These are phyloP conservation scores for Rhinichthys osculus DNA, from an alignment of 2,797 vertebrate species.

Conservation along the genomic window DNA sequence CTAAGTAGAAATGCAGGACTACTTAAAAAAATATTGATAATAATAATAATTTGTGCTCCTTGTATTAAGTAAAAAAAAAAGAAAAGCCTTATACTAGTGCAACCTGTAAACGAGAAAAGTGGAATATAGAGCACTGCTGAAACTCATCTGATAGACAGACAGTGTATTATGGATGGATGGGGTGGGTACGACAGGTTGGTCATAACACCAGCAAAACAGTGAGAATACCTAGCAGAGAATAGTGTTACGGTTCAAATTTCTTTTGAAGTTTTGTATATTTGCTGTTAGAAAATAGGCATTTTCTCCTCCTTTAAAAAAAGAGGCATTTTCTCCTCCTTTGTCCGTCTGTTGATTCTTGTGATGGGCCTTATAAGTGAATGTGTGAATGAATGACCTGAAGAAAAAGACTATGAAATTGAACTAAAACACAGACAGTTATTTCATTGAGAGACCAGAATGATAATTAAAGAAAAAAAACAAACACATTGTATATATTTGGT, in stretches of 20 bases:
- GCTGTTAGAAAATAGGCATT: slow-evolving; percentile 62
- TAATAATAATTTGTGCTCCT: not conserved
- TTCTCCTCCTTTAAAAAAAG: slow-evolving; percentile 60
- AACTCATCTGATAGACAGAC: not conserved
- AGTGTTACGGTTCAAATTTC: not conserved
- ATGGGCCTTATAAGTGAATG: slow-evolving; percentile 65
- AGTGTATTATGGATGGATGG: not conserved
- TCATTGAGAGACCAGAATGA: slow-evolving; percentile 72
- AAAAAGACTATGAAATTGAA: slow-evolving; percentile 69
- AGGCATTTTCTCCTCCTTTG: slow-evolving; percentile 53
- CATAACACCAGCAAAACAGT: slow-evolving; percentile 9
- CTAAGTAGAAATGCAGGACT: slow-evolving; percentile 47
- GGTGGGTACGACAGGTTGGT: not conserved
- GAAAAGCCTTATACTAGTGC: not conserved
- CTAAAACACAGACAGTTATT: slow-evolving; percentile 71
- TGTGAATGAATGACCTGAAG: slow-evolving; percentile 66
- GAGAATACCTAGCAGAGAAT: not conserved
- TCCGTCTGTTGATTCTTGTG: slow-evolving; percentile 56
- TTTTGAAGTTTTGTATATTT: not conserved
- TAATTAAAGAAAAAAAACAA: slow-evolving; percentile 70
- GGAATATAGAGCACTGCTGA: not conserved
- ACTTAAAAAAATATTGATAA: slow-evolving; percentile 60
- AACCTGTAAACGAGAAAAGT: not conserved
- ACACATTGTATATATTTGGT: slow-evolving; percentile 65
- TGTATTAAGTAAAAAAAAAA: not conserved